Conservation (phyloP, 1,140 invertebrate genomes). For the Cataglyphis hispanica region DNA sequence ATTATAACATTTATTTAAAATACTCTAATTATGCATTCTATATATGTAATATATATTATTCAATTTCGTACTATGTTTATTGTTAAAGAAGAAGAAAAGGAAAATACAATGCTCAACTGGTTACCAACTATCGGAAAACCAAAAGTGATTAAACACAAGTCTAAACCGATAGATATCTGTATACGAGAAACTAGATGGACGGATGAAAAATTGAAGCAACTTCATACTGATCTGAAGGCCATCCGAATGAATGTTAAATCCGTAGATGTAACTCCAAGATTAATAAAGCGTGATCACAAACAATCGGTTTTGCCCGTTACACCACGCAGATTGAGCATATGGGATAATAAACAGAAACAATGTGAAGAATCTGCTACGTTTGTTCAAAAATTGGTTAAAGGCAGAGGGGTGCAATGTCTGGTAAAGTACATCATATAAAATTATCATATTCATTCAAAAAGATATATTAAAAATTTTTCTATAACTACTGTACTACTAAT, state of each 20-base stretch:
- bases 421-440: conserved; percentile 82
- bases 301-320: conserved; percentile 85
- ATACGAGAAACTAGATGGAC: conserved; percentile 89
- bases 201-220: conserved; percentile 87
- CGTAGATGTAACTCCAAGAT: conserved; percentile 31
- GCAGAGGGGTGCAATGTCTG: conserved; percentile 90
- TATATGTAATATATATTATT: background rate
- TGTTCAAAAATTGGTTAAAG: conserved; percentile 90
- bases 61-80: conserved; percentile 14
- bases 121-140: conserved; percentile 75
- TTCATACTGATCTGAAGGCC: conserved; percentile 87
- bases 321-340: conserved; percentile 80
- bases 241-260: conserved; percentile 67
- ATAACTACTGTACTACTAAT: too few species aligned
- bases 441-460: background rate
- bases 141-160: conserved; percentile 70
- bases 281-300: conserved; percentile 79
- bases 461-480: background rate
- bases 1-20: too few species aligned
- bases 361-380: conserved; percentile 88
- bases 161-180: conserved; percentile 84
- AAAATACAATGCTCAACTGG: conserved; percentile 78
- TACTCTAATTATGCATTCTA: too few species aligned
- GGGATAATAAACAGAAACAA: conserved; percentile 80
- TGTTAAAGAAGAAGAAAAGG: conserved; percentile 77